phyloP scores from a whole-genome alignment of 2,113 vertebrate species.

The Epinephelus fuscoguttatus region DNA sequence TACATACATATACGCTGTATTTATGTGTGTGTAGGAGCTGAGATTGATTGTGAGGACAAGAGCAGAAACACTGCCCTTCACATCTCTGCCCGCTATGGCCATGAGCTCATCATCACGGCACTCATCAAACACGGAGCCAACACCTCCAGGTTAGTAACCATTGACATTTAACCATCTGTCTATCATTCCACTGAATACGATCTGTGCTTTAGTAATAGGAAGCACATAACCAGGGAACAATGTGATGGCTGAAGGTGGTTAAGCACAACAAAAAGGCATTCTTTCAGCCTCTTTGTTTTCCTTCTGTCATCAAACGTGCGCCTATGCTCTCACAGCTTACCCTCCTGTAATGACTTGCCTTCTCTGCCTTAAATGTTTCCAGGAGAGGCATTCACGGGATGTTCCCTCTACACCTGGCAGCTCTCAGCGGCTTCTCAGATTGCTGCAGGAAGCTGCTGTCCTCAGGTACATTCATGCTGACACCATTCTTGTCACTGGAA shows the following conservation, averaged over 20 bases:
- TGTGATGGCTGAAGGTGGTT: background rate
- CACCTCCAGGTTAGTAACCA: constrained; percentile 92
- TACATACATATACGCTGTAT: background rate
- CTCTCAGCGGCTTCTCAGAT: constrained; percentile 97
- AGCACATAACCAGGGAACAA: background rate
- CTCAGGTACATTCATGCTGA: constrained; percentile 86
- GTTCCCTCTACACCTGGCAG: constrained; percentile 98
- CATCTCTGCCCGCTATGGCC: constrained; percentile 95
- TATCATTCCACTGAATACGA: background rate
- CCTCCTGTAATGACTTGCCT: constrained; percentile 47
- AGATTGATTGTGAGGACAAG: constrained; percentile 96
- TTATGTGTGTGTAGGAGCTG: constrained; percentile 86
- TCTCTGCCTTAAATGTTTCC: constrained; percentile 43
- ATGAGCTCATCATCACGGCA: constrained; percentile 97
- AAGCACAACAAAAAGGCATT: background rate
- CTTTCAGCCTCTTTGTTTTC: background rate
- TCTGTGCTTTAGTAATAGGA: background rate
- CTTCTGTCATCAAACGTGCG: background rate
- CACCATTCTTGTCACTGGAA: background rate
- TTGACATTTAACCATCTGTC: constrained; percentile 39
- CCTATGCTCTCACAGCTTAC: background rate
- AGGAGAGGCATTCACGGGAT: constrained; percentile 97
- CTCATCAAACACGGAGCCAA: constrained; percentile 94
- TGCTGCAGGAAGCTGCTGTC: constrained; percentile 98
- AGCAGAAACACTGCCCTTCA: constrained; percentile 97